Evolutionary conservation across 2,113 vertebrate species (phyloP).

Genomic region (Cynocephalus volans): DNA sequence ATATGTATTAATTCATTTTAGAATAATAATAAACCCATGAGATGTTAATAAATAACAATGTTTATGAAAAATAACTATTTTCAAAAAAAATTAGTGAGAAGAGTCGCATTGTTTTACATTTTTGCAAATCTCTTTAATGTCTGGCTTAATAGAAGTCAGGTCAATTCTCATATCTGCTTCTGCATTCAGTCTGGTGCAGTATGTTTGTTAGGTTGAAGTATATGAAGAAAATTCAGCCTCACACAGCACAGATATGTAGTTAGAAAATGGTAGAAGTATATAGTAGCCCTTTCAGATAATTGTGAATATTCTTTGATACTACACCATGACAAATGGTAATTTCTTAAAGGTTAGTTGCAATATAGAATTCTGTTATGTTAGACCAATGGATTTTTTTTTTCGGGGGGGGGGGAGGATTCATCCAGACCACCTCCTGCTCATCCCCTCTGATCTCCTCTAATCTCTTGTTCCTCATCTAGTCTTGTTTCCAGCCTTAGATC

Average conservation of each 20-base stretch:
- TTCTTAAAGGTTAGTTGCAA: background rate
- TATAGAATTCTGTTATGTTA: background rate
- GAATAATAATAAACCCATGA: background rate
- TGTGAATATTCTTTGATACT: slow-evolving; percentile 31
- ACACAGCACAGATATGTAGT: background rate
- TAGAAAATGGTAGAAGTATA: background rate
- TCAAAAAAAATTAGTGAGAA: background rate
- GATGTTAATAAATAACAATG: background rate
- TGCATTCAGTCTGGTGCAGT: background rate
- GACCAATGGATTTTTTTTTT: background rate
- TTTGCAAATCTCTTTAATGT: slow-evolving; percentile 22
- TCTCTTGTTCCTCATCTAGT: background rate
- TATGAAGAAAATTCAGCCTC: slow-evolving; percentile 25
- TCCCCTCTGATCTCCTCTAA: background rate
- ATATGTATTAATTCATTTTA: background rate
- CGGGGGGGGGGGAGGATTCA: background rate
- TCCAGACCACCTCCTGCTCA: background rate
- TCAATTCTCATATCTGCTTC: background rate
- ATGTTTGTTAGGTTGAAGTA: slow-evolving; percentile 38
- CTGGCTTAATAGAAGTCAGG: background rate
- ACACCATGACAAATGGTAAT: background rate
- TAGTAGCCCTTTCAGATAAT: slow-evolving; percentile 20
- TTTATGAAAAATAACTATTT: slow-evolving; percentile 66
- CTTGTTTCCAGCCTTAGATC: background rate
- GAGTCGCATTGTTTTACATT: background rate